A percentile compares a stretch with the other conserved stretches of the same genome.
These are phyloP conservation scores for Dysmachus trigonus DNA, from an alignment of 2,888 invertebrate genomes.

Conservation along the genomic window DNA sequence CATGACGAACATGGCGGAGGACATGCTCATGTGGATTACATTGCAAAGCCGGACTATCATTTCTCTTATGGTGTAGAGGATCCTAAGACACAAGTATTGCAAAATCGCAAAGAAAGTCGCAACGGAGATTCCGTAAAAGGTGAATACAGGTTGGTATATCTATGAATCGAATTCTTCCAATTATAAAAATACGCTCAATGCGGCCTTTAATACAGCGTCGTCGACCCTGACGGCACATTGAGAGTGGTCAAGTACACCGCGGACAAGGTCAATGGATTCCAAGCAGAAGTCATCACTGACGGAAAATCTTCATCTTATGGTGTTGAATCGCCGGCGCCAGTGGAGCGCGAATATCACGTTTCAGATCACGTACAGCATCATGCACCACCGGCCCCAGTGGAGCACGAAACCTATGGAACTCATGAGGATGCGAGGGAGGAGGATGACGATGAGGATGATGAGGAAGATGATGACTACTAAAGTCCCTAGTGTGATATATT, in stretches of 20 bases:
- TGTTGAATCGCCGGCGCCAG: slow-evolving; percentile 52
- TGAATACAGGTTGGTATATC: slow-evolving; percentile 70
- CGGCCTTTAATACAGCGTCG: slow-evolving; percentile 65
- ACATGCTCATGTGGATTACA: slow-evolving; percentile 72
- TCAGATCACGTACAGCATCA: not conserved
- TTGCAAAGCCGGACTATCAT: slow-evolving; percentile 78
- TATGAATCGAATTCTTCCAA: not conserved
- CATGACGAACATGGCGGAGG: slow-evolving; percentile 60
- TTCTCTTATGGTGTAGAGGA: slow-evolving; percentile 82
- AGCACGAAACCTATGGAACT: slow-evolving; percentile 12
- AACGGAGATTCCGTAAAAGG: slow-evolving; percentile 78
- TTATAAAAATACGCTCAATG: not conserved
- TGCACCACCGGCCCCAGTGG: not conserved
- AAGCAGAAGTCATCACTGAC: slow-evolving; percentile 66
- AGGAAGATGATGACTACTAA: slow-evolving; percentile 14
- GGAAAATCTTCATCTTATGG: slow-evolving; percentile 59
- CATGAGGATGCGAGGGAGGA: slow-evolving; percentile 12
- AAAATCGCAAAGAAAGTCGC: slow-evolving; percentile 76
- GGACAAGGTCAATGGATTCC: slow-evolving; percentile 78
- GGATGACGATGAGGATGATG: slow-evolving; percentile 27
- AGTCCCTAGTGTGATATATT: slow-evolving; percentile 23
- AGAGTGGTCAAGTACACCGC: slow-evolving; percentile 79
- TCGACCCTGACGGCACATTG: slow-evolving; percentile 79
- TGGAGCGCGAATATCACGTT: not conserved
- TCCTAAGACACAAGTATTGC: slow-evolving; percentile 75